Percentiles rank a stretch among this genome's conserved stretches.
These are phyloP conservation scores for Callinectes sapidus DNA, from an alignment of 2,888 invertebrate genomes.

Conservation along the genomic window DNA sequence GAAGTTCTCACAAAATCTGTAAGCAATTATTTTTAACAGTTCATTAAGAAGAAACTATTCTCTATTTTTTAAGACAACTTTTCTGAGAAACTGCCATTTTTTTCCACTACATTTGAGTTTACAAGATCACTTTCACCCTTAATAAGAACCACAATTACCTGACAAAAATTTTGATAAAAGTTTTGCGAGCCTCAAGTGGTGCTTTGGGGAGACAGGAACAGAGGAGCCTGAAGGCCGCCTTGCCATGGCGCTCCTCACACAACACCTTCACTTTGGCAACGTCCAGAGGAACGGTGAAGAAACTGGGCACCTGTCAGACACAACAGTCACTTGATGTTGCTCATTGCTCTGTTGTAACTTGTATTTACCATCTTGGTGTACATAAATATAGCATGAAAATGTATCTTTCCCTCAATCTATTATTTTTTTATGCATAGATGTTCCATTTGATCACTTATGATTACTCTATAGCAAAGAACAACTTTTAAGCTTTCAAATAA, in stretches of 20 bases:
- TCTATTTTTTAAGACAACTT: background rate
- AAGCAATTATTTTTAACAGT: background rate
- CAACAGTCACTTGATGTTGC: background rate
- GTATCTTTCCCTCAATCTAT: too few relatives aligned
- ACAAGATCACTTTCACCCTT: background rate
- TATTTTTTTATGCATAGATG: too few relatives aligned
- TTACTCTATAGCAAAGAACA: too few relatives aligned
- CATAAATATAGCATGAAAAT: background rate
- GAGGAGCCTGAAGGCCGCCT: background rate
- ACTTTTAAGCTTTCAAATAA: too few relatives aligned
- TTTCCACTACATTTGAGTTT: background rate
- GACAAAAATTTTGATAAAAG: background rate
- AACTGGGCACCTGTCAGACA: background rate
- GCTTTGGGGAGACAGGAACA: background rate
- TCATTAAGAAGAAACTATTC: background rate
- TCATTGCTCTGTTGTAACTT: background rate
- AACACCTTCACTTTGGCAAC: background rate
- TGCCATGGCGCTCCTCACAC: background rate
- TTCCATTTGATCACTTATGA: too few relatives aligned
- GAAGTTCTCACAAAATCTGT: slow-evolving; percentile 1
- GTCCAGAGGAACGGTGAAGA: slow-evolving; percentile 2
- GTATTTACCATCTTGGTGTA: background rate
- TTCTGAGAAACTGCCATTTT: background rate
- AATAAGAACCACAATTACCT: background rate
- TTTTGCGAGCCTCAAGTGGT: background rate